phyloP scores from a whole-genome alignment of 2,113 vertebrate species.

The Pseudonaja textilis region DNA sequence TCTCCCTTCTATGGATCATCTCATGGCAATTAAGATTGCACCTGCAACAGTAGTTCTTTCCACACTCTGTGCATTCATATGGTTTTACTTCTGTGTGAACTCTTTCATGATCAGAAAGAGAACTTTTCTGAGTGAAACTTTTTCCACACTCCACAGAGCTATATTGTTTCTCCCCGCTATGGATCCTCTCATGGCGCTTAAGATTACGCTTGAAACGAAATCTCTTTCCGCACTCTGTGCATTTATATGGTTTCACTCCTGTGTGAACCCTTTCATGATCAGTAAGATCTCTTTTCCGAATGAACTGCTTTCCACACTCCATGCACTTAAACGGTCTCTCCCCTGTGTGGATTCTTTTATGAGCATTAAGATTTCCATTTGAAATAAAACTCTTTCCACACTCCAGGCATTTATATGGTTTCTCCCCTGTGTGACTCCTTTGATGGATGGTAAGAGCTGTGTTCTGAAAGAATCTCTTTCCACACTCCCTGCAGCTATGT shows the following conservation, averaged over 20 bases:
- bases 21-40: not conserved
- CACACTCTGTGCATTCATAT: not conserved
- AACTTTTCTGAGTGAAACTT: too few species aligned
- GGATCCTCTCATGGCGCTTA: not conserved
- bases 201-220: not conserved
- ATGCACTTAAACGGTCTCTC: not conserved
- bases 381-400: not conserved
- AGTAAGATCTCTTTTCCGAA: not conserved
- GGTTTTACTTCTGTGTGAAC: not conserved
- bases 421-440: not conserved
- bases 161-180: not conserved
- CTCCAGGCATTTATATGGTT: not conserved
- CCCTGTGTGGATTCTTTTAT: not conserved
- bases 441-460: not conserved
- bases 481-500: not conserved
- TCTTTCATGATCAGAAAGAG: too few species aligned
- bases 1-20: not conserved
- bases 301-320: not conserved
- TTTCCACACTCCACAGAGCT: not conserved
- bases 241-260: not conserved
- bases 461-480: not conserved
- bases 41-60: not conserved
- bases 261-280: not conserved
- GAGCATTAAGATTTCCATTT: not conserved
- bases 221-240: not conserved